Evolutionary conservation across 37 sponge, comb jelly and placozoan species (phyloP), one percentile per base, ranked within the genome.

Genomic region (Amphimedon queenslandica): DNA sequence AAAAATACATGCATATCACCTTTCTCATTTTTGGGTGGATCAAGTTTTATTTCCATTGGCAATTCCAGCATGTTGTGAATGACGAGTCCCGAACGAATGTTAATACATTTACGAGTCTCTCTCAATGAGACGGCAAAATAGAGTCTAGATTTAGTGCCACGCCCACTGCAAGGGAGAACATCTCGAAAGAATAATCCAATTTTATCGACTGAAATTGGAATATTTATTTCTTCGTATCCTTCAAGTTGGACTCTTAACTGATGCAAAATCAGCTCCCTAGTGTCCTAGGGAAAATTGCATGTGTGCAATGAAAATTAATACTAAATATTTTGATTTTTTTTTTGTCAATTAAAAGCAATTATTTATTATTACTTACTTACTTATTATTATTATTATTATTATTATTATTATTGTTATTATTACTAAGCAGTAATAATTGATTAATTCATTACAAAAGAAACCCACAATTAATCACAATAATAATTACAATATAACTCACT

Each of bases 111-210:
- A 64, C 71, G 74, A 30, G 90, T 76, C 40, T 83, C 90, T 37
- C 57, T 78, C 4, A 96, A 74, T n/a, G 83, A 83, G 65, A 96
- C 79, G 55, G 87, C 83, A 73, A 96, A 92, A 31, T 93, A 77
- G 60, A 96, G 65, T 8, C 80, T 76, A 13, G 84, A 34, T 29
- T 10, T 56, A 13, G 21, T 18, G 41, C 70, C 40, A 5, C 21
- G 27, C 2, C 6, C 24, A n/a, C 20, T 8, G 38, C 2, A 23
- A 42, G 47, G 67, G 31, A 11, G 67, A 34, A 66, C 36, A 61
- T 88, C 86, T 29, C 96, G 68, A 74, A 96, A 96, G 81, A 96
- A 88, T 65, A 96, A 74, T 2, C 96, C 96, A 23, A 96, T 88
- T 65, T 86, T 82, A 74, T 96, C 96, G 37, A 92, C 96, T 0